Evolutionary conservation across 2,888 invertebrate genomes (phyloP).

Genomic region (Pinctada fucata): DNA sequence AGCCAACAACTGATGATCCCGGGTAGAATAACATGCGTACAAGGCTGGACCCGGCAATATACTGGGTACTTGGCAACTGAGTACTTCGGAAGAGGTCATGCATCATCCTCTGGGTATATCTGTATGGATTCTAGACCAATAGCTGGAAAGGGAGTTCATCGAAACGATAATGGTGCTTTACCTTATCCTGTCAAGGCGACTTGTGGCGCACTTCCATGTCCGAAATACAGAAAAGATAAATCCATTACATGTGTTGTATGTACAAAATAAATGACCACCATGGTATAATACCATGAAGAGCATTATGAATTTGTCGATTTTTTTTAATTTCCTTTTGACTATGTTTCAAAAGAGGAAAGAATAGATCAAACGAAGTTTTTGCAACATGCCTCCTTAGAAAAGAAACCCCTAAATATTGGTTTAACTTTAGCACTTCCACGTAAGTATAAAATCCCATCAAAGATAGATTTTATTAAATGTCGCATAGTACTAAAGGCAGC

Average conservation of each 20-base stretch:
- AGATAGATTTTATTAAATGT: no score
- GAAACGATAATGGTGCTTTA: conserved; percentile 28
- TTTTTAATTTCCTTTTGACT: no score
- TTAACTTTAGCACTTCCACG: no score
- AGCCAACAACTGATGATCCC: conserved; percentile 31
- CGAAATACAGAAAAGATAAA: conserved; percentile 11
- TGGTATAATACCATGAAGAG: no score
- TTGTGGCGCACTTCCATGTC: conserved; percentile 36
- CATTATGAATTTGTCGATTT: no score
- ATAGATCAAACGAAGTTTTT: no score
- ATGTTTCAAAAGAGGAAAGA: no score
- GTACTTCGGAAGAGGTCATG: background rate
- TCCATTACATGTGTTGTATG: conserved; percentile 31
- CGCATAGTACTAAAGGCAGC: no score
- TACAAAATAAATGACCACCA: conserved; percentile 1
- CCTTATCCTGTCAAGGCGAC: conserved; percentile 22
- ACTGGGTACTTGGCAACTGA: conserved; percentile 39
- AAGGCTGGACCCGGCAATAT: conserved; percentile 36
- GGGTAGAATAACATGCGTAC: conserved; percentile 29
- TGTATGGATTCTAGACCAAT: conserved; percentile 37
- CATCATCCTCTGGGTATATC: conserved; percentile 17
- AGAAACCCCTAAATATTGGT: no score
- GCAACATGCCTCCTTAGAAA: no score
- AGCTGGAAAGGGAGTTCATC: conserved; percentile 2
- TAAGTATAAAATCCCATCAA: no score